Conservation (phyloP, 2,113 vertebrate species). For the Tapirus terrestris region DNA sequence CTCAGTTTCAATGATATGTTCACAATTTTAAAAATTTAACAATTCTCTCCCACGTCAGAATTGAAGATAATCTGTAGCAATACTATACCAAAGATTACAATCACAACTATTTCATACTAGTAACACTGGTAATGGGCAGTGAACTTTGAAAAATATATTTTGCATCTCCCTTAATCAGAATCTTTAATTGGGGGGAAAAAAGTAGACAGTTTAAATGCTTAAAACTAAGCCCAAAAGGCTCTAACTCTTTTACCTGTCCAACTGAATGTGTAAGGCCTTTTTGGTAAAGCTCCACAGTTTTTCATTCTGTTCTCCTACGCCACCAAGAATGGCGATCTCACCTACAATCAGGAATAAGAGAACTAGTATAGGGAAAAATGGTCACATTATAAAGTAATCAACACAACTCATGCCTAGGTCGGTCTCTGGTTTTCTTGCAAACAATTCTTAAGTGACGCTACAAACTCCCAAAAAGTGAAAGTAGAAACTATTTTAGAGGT, state of each 20-base stretch:
- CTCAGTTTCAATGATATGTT: not conserved
- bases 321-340: constrained; percentile 93
- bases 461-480: constrained; percentile 4
- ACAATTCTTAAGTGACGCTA: not conserved
- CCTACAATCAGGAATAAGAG: constrained; percentile 87
- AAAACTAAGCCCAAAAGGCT: constrained; percentile 3
- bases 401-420: not conserved
- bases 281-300: constrained; percentile 95
- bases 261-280: constrained; percentile 97
- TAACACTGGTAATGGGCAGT: not conserved
- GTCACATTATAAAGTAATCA: constrained; percentile 31
- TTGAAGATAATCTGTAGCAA: constrained; percentile 39
- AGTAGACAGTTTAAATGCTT: not conserved
- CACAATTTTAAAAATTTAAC: constrained; percentile 7
- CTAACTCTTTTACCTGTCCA: constrained; percentile 92
- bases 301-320: constrained; percentile 91
- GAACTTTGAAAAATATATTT: constrained; percentile 19
- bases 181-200: not conserved
- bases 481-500: constrained; percentile 8
- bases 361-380: not conserved
- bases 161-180: constrained; percentile 14
- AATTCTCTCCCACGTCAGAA: constrained; percentile 25
- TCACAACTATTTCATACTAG: not conserved
- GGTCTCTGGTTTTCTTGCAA: not conserved
- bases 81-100: constrained; percentile 17